Conservation (phyloP, 2,888 invertebrate genomes). For the Nephrotoma guestfalica region DNA sequence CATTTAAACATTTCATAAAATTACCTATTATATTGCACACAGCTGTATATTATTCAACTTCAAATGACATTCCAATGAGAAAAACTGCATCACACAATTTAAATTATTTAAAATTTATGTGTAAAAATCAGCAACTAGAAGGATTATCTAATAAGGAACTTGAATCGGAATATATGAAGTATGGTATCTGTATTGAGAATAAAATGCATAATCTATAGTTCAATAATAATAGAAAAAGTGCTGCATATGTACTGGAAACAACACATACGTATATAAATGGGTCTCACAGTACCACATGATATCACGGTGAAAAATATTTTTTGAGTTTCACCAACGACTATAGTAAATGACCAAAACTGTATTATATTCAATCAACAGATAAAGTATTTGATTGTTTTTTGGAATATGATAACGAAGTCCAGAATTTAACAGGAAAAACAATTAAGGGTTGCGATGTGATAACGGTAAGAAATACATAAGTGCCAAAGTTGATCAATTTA, state of each 20-base stretch:
- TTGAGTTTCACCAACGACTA: conserved; percentile 13
- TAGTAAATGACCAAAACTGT: conserved; percentile 13
- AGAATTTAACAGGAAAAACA: conserved; percentile 13
- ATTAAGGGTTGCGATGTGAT: conserved; percentile 13
- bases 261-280: conserved; percentile 9
- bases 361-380: conserved; percentile 12
- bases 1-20: no score
- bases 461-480: conserved; percentile 13
- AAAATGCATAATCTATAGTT: conserved; percentile 12
- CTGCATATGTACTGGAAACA: conserved; percentile 6
- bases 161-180: no score
- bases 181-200: no score
- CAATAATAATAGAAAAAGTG: conserved; percentile 11
- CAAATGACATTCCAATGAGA: no score
- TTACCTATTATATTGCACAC: no score
- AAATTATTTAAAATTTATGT: no score
- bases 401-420: conserved; percentile 13
- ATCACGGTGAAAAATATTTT: conserved; percentile 15
- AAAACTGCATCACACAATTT: no score
- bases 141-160: no score
- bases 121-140: no score
- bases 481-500: conserved; percentile 8
- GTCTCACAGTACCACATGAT: conserved; percentile 8
- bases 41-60: no score
- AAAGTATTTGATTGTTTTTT: conserved; percentile 13